Percentiles rank a stretch among this genome's conserved stretches.
Conservation (phyloP, 1,140 invertebrate genomes). For the Rhopalosiphum maidis region DNA sequence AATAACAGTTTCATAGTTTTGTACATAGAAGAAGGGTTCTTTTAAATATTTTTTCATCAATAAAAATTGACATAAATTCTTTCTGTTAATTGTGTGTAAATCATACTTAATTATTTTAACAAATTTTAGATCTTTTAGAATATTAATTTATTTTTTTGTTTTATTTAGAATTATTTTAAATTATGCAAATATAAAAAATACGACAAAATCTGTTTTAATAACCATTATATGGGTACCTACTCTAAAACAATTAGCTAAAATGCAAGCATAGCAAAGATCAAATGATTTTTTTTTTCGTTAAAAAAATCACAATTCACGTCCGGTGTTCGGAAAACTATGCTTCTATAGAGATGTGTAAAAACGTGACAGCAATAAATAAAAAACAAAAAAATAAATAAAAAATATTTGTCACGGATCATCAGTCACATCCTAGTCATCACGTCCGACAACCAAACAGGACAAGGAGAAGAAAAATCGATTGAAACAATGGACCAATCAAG, state of each 20-base stretch:
- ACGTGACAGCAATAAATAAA: constrained; percentile 40
- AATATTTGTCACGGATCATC: constrained; percentile 39
- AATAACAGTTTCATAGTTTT: neutral
- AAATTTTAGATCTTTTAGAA: neutral
- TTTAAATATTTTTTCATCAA: neutral
- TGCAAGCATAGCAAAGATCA: neutral
- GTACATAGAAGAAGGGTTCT: too few species aligned
- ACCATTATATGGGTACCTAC: neutral
- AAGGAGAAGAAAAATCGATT: constrained; percentile 33
- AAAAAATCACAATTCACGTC: constrained; percentile 43
- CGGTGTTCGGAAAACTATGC: constrained; percentile 42
- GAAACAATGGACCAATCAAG: constrained; percentile 28
- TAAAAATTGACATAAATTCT: neutral
- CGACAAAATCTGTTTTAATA: neutral
- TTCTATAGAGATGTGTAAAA: constrained; percentile 38
- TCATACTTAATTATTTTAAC: neutral
- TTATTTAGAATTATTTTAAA: neutral
- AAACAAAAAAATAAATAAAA: neutral
- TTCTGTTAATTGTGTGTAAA: neutral
- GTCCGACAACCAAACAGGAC: constrained; percentile 29
- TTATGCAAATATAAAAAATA: neutral
- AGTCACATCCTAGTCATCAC: constrained; percentile 20
- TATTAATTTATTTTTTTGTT: neutral
- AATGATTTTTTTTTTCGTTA: constrained; percentile 2
- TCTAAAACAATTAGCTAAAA: constrained; percentile 28